Percentiles rank a stretch among this genome's conserved stretches.
phyloP scores from a whole-genome alignment of 2,888 invertebrate genomes.

The Uropetala carovei region DNA sequence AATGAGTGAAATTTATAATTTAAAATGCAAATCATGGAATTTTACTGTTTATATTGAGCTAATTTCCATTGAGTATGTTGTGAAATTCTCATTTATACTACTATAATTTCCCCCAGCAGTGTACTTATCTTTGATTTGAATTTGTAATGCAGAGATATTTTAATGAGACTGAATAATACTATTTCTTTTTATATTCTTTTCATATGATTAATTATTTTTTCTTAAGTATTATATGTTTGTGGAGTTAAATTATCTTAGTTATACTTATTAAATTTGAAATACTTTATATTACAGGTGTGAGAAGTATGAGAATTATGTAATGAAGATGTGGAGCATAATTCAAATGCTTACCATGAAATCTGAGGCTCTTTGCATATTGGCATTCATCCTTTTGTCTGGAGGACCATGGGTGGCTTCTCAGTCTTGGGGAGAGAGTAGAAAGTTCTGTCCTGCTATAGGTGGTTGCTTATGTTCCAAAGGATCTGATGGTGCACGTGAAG shows the following conservation, averaged over 20 bases:
- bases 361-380: background rate
- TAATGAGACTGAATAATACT: no score
- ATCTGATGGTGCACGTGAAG: conserved; percentile 8
- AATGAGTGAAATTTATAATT: no score
- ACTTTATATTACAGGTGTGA: conserved; percentile 3
- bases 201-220: no score
- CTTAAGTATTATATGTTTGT: no score
- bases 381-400: background rate
- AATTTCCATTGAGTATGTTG: no score
- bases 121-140: no score
- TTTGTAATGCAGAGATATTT: no score
- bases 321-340: background rate
- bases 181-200: no score
- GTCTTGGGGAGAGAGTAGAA: conserved; percentile 1
- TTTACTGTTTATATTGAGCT: no score
- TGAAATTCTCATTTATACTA: no score
- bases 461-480: background rate
- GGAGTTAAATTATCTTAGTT: background rate
- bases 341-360: background rate
- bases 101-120: no score
- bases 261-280: background rate
- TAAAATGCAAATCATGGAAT: no score
- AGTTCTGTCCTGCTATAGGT: background rate
- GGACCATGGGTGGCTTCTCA: background rate
- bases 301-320: background rate